These are phyloP conservation scores for Bembecia ichneumoniformis DNA, from an alignment of 2,888 invertebrate species.

Conservation along the genomic window DNA sequence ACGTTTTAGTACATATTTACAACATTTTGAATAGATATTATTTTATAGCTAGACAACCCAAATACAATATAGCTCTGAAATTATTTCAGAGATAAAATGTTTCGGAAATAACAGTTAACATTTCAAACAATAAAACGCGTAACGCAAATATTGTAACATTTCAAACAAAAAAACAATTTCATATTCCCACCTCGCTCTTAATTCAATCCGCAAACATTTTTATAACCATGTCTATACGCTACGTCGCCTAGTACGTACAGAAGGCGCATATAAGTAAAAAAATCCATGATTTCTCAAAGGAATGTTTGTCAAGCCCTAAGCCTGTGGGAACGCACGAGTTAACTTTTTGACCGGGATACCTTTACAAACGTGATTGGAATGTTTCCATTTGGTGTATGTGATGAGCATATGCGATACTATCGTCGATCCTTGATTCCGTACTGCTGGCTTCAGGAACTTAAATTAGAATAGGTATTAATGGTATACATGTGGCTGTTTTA, in stretches of 20 bases:
- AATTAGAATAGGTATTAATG: too few relatives aligned
- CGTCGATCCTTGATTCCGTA: too few relatives aligned
- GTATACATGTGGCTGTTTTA: too few relatives aligned
- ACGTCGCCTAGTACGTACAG: conserved; percentile 17
- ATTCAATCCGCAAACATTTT: conserved; percentile 12
- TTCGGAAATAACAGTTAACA: too few relatives aligned
- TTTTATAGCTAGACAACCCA: too few relatives aligned
- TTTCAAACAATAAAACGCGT: too few relatives aligned
- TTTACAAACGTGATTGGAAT: conserved; percentile 59
- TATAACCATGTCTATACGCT: conserved; percentile 28
- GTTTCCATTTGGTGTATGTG: conserved; percentile 7
- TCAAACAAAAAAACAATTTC: conserved; percentile 9
- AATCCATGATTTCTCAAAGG: conserved; percentile 65
- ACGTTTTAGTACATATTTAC: too few relatives aligned
- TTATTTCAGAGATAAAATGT: too few relatives aligned
- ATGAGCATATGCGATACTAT: neutral
- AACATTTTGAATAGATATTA: too few relatives aligned
- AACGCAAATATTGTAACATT: neutral
- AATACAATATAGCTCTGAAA: too few relatives aligned
- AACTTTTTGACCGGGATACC: conserved; percentile 68
- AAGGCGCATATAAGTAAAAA: conserved; percentile 42
- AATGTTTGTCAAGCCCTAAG: conserved; percentile 42
- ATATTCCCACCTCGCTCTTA: conserved; percentile 20
- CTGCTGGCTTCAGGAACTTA: too few relatives aligned
- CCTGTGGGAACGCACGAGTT: conserved; percentile 54